A percentile compares a stretch with the other conserved stretches of the same genome.
Evolutionary conservation across 2,113 vertebrate species (phyloP).

Genomic region (Callipepla squamata): DNA sequence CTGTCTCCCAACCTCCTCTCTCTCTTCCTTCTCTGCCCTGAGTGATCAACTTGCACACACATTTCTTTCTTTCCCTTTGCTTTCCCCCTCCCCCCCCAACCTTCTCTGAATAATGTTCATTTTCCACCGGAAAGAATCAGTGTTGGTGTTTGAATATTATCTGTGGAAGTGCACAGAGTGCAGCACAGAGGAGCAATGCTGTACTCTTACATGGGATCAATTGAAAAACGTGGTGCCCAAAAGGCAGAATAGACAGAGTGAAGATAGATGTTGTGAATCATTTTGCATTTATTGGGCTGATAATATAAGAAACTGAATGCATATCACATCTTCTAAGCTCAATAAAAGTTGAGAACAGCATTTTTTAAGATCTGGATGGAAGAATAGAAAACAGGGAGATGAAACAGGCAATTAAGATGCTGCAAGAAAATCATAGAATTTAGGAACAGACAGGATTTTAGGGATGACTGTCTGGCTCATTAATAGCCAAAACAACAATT

Average conservation of each 20-base stretch:
- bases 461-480: not conserved
- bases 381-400: not conserved
- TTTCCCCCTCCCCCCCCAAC: not conserved
- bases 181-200: not conserved
- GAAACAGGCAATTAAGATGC: constrained; percentile 31
- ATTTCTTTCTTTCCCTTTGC: not conserved
- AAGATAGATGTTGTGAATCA: not conserved
- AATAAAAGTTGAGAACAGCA: not conserved
- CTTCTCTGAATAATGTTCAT: not conserved
- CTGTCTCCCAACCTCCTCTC: not conserved
- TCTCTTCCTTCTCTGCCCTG: constrained; percentile 10
- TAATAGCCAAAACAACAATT: not conserved
- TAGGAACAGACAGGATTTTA: constrained; percentile 1
- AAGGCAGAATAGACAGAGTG: constrained; percentile 24
- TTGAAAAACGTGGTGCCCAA: constrained; percentile 30
- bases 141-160: constrained; percentile 10
- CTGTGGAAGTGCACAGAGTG: not conserved
- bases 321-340: not conserved
- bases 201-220: not conserved
- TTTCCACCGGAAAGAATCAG: not conserved
- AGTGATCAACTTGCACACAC: not conserved
- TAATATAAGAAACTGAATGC: constrained; percentile 34
- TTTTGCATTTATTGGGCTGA: constrained; percentile 47
- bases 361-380: constrained; percentile 22
- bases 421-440: not conserved